Conservation (phyloP, 2,113 vertebrate species). For the Coryphaenoides rupestris region DNA sequence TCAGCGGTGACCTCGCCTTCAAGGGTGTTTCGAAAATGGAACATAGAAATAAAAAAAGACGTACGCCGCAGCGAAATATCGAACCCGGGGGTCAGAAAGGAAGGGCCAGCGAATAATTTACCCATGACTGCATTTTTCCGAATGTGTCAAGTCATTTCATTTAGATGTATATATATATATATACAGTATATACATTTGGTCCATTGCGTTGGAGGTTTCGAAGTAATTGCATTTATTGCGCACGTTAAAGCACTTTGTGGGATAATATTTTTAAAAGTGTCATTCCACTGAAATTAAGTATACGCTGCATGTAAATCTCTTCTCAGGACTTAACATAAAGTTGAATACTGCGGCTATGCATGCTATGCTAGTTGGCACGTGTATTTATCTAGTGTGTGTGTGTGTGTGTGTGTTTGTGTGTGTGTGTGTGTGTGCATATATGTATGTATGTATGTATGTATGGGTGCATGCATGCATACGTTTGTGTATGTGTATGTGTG, state of each 20-base stretch:
- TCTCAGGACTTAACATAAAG: too few species aligned
- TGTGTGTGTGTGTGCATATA: background rate
- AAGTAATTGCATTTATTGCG: too few species aligned
- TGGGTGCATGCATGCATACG: background rate
- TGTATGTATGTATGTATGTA: background rate
- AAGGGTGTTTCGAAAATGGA: constrained; percentile 43
- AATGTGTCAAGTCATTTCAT: too few species aligned
- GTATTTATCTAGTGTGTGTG: constrained; percentile 10
- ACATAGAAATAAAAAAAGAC: background rate
- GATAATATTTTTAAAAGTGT: too few species aligned
- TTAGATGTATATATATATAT: background rate
- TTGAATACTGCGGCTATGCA: too few species aligned
- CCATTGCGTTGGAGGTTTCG: constrained; percentile 15
- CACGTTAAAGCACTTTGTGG: too few species aligned
- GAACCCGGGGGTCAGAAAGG: too few species aligned
- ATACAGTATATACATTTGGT: constrained; percentile 1
- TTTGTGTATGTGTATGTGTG: background rate
- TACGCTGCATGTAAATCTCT: too few species aligned
- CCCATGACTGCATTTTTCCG: too few species aligned
- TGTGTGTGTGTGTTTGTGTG: constrained; percentile 6
- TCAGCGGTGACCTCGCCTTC: constrained; percentile 42
- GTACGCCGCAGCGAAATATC: too few species aligned
- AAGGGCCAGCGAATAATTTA: too few species aligned
- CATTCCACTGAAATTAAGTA: too few species aligned
- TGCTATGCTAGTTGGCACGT: background rate